phyloP scores from a whole-genome alignment of 2,113 vertebrate species.

The Gadus chalcogrammus region DNA sequence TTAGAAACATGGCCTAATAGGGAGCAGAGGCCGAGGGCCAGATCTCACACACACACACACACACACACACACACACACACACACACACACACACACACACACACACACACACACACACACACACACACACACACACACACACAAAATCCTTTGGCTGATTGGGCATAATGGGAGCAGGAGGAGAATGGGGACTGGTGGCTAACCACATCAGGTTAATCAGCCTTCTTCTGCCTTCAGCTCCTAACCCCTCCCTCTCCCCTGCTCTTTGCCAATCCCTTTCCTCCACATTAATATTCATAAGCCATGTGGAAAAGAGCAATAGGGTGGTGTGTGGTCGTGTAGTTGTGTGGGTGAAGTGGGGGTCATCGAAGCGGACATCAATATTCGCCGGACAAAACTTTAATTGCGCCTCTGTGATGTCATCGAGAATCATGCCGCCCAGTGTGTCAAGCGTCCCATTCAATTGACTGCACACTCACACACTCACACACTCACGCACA shows the following conservation, averaged over 20 bases:
- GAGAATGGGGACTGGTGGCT: constrained; percentile 44
- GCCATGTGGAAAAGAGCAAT: constrained; percentile 64
- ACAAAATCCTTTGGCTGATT: constrained; percentile 34
- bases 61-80: constrained; percentile 30
- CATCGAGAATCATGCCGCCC: constrained; percentile 34
- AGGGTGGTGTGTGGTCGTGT: not conserved
- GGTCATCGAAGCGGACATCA: constrained; percentile 44
- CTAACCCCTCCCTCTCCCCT: constrained; percentile 21
- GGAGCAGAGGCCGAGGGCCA: constrained; percentile 42
- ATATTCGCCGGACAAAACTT: constrained; percentile 66
- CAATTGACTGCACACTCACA: constrained; percentile 40
- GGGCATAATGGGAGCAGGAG: constrained; percentile 30
- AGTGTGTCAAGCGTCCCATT: constrained; percentile 28
- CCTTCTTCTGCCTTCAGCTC: constrained; percentile 29
- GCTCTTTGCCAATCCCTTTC: constrained; percentile 19
- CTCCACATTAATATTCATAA: constrained; percentile 66
- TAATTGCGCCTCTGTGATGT: constrained; percentile 50
- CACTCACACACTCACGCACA: constrained; percentile 7
- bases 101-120: too few relatives aligned
- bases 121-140: too few relatives aligned
- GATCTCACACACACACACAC: constrained; percentile 26
- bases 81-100: not conserved
- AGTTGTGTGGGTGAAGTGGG: constrained; percentile 44
- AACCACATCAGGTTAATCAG: constrained; percentile 29
- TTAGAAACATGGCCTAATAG: constrained; percentile 19